phyloP scores from a whole-genome alignment of 2,888 invertebrate species.

The Plebejus melissa region DNA sequence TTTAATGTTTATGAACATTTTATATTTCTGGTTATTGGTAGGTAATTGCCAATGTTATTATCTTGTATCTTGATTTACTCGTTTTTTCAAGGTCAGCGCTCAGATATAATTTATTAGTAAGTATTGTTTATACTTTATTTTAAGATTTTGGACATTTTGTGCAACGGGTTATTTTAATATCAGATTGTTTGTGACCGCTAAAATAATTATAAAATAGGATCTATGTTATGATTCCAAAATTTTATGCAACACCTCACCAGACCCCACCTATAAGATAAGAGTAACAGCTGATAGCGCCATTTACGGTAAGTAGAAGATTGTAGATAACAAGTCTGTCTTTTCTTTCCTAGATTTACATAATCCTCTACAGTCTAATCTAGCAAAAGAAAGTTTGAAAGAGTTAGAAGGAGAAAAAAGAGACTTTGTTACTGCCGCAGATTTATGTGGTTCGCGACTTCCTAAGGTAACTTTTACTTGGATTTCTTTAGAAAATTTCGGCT shows the following conservation, averaged over 20 bases:
- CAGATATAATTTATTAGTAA: background rate
- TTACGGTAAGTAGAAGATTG: background rate
- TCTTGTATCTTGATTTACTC: background rate
- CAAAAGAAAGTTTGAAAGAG: conserved; percentile 38
- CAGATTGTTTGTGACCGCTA: background rate
- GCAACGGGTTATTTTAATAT: background rate
- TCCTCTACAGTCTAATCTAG: conserved; percentile 47
- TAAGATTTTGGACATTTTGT: background rate
- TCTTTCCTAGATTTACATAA: conserved; percentile 46
- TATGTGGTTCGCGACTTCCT: conserved; percentile 63
- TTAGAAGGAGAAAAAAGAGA: conserved; percentile 35
- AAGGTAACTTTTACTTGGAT: conserved; percentile 48
- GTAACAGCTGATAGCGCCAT: no score
- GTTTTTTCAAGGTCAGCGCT: conserved; percentile 20
- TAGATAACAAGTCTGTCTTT: background rate
- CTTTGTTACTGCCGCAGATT: conserved; percentile 48
- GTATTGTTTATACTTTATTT: background rate
- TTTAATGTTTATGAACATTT: conserved; percentile 4
- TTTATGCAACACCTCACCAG: no score
- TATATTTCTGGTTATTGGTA: conserved; percentile 20
- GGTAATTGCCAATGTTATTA: conserved; percentile 17
- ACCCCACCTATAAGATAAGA: no score
- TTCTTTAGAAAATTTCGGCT: background rate
- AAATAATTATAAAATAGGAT: background rate
- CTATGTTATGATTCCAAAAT: background rate